Conservation (phyloP, 2,113 vertebrate species). For the Hemibates koningsi region DNA sequence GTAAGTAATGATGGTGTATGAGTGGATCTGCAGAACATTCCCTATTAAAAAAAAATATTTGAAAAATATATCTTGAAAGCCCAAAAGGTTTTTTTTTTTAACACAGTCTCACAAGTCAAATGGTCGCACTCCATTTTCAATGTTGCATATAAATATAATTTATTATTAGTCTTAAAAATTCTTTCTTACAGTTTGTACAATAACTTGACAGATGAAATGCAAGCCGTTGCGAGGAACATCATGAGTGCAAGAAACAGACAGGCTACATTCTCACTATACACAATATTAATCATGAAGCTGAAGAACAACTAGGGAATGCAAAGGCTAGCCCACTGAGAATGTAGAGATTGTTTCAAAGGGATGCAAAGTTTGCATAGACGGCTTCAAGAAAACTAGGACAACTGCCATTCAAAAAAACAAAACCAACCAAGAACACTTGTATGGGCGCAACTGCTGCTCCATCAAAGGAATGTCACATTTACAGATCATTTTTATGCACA, state of each 20-base stretch:
- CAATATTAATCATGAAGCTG: slow-evolving; percentile 65
- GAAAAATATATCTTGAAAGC: neutral
- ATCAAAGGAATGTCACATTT: slow-evolving; percentile 47
- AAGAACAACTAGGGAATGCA: slow-evolving; percentile 57
- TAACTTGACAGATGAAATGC: slow-evolving; percentile 80
- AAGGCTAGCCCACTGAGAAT: slow-evolving; percentile 72
- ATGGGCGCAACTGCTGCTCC: slow-evolving; percentile 12
- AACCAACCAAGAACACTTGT: slow-evolving; percentile 16
- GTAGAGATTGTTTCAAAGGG: slow-evolving; percentile 75
- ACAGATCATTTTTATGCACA: slow-evolving; percentile 29
- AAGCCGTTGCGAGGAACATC: slow-evolving; percentile 81
- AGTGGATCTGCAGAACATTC: slow-evolving; percentile 60
- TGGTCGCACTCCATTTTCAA: slow-evolving; percentile 20
- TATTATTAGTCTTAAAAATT: slow-evolving; percentile 99
- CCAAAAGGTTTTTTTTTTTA: neutral
- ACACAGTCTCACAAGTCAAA: neutral
- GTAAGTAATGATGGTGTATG: slow-evolving; percentile 37
- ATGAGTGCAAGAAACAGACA: slow-evolving; percentile 78
- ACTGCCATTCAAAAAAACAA: slow-evolving; percentile 48
- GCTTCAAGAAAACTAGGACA: slow-evolving; percentile 69
- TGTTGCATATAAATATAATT: slow-evolving; percentile 99
- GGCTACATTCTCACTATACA: slow-evolving; percentile 81
- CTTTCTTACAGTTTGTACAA: slow-evolving; percentile 99
- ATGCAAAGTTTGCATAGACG: slow-evolving; percentile 92
- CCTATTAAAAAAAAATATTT: slow-evolving; percentile 49